Evolutionary conservation across 2,113 vertebrate species (phyloP), one percentile per base, ranked within the genome.

Genomic region (Todiramphus chloris): DNA sequence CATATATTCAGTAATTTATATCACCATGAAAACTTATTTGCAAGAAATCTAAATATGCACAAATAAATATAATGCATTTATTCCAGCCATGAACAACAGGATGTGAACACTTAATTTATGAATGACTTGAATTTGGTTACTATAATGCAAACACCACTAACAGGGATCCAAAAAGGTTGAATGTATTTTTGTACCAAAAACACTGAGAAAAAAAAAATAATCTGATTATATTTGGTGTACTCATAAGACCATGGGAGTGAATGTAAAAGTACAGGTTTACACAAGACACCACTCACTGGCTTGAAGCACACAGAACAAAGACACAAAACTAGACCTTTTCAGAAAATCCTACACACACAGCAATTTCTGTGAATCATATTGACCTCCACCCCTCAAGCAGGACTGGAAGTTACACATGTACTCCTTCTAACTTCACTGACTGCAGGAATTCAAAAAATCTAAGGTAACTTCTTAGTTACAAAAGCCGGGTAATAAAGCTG

Each of bases 1-100:
- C 92, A 91, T 67, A 95, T 64, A 91, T 87, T 97, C 77, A 84
- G n/a, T 95, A 95, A 89, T 89, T 96, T 90, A 72, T 51, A 85
- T 69, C 56, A 84, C 43, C 70, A 92, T 64, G 58, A 89, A 84
- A 84, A 88, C 11, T 30, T 78, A 48, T 35, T 81, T 63, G 27
- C 48, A 89, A 78, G 48, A 93, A 72, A 50, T 27, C 19, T 91
- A 50, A 76, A 89, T 56, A 77, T 76, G 67, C 69, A 39, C 53
- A 95, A 35, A 87, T 89, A 72, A 93, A 93, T 33, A 25, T 60
- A 67, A 64, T 58, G 75, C 75, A 77, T 37, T 87, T 76, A 82
- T 35, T 87, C 72, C 56, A 85, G 27, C 70, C 64, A 30, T 74
- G 44, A 95, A 70, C 44, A 78, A 92, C 66, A 81, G 44, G 25